Base-by-base conservation (phyloP, 2,797 vertebrate species). In the Siniperca undulata region DNA sequence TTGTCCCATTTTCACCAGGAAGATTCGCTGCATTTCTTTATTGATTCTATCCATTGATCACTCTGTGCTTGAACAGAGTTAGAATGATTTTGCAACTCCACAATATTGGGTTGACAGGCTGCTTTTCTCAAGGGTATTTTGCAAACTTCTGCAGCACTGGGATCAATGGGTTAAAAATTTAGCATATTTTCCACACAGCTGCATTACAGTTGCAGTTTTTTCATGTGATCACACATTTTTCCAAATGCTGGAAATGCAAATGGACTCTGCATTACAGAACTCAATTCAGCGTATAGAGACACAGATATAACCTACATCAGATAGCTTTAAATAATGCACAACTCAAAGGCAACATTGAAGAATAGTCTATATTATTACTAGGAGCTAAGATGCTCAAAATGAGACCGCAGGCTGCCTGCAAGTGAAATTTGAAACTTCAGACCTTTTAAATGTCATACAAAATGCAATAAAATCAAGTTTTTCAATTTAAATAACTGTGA, bases 41-140 rank as follows among this genome's bases (percentile, higher is more conserved):
- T 36, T 67, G 80, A 86, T 67, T 24, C 42, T 0, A 16, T 70
- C 7, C 20, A 84, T 69, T 67, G 71, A 87, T 81, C 68, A 3
- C 34, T 38, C 38, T 30, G 46, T 48, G 50, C 75, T 48, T 50
- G 34, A 64, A 17, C 36, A 58, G 60, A 13, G n/a, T 64, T 42
- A 19, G 76, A 48, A 22, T 36, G 48, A 67, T 70, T 70, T 38
- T 76, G 62, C 76, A 79, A 34, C 46, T 74, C 66, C 24, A 75
- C 71, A 65, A 30, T 80, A 74, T 70, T 70, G 80, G 70, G n/a
- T 46, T 42, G 62, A 85, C 65, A 44, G 34, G 64, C 53, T 55
- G 46, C 34, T 79, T 74, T 70, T 61, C 68, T 65, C 64, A 67
- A 58, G 59, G 60, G 78, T 38, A 55, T 77, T 78, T 36, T 78